These are phyloP conservation scores for Scaptomyza reducta DNA, from an alignment of 2,888 invertebrate species.

Conservation along the genomic window DNA sequence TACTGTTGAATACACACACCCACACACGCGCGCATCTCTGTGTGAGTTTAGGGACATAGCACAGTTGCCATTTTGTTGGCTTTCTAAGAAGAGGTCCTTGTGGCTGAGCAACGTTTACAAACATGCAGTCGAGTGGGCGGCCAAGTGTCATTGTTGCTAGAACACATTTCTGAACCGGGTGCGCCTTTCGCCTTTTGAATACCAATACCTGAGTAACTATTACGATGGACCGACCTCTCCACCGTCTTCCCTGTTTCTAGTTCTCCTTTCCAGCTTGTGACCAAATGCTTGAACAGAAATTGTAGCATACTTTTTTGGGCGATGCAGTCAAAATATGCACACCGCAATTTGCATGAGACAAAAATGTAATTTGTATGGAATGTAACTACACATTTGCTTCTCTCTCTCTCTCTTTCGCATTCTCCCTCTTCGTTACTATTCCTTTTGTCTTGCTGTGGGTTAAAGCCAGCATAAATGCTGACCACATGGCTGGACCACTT, in stretches of 20 bases:
- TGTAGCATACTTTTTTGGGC: slow-evolving; percentile 54
- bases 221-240: background rate
- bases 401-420: background rate
- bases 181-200: slow-evolving; percentile 40
- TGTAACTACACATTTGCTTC: slow-evolving; percentile 32
- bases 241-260: background rate
- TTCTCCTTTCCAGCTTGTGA: background rate
- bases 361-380: slow-evolving; percentile 58
- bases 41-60: slow-evolving; percentile 21
- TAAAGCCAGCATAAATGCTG: slow-evolving; percentile 32
- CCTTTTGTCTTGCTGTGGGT: background rate
- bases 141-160: slow-evolving; percentile 75
- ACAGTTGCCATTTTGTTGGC: slow-evolving; percentile 63
- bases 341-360: slow-evolving; percentile 58
- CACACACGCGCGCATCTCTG: slow-evolving; percentile 2
- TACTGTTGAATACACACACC: slow-evolving; percentile 41
- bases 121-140: slow-evolving; percentile 73
- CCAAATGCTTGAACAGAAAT: slow-evolving; percentile 17
- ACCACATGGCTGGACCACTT: slow-evolving; percentile 32
- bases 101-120: slow-evolving; percentile 79
- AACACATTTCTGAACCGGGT: slow-evolving; percentile 52
- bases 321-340: slow-evolving; percentile 47
- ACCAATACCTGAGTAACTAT: slow-evolving; percentile 37
- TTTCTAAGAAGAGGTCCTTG: slow-evolving; percentile 72
- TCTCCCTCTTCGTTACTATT: background rate